Percentiles rank a stretch among this genome's conserved stretches.
Conservation (phyloP, 2,888 invertebrate genomes). For the Drosophila setosimentum region DNA sequence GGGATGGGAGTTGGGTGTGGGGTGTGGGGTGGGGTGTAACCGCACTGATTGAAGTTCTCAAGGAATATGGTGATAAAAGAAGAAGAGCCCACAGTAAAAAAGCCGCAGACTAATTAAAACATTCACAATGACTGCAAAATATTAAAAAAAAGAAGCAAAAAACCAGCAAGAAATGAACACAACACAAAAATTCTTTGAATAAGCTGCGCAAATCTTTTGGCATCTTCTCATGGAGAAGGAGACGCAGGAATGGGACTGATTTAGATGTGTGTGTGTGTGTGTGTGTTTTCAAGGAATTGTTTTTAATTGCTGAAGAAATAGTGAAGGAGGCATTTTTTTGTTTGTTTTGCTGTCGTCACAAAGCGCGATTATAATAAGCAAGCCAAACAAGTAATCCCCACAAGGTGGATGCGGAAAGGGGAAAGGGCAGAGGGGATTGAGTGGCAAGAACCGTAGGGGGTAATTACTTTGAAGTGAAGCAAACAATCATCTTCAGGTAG, state of each 20-base stretch:
- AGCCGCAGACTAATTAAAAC: constrained; percentile 76
- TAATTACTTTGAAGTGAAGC: constrained; percentile 50
- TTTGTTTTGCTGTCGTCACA: constrained; percentile 40
- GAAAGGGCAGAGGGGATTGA: no score
- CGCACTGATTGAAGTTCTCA: constrained; percentile 63
- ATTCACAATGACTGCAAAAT: constrained; percentile 69
- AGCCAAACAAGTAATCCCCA: constrained; percentile 21
- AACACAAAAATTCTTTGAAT: constrained; percentile 32
- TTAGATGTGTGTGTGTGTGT: constrained; percentile 35
- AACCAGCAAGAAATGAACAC: constrained; percentile 12
- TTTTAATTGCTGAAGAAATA: constrained; percentile 58
- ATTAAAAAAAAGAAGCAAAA: constrained; percentile 40
- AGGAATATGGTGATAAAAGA: constrained; percentile 53
- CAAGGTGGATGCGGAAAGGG: not conserved
- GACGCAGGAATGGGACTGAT: constrained; percentile 24
- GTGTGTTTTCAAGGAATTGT: constrained; percentile 46
- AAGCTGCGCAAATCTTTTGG: constrained; percentile 38
- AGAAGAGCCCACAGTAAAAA: constrained; percentile 6
- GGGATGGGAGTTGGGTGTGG: not conserved
- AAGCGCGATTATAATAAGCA: constrained; percentile 74
- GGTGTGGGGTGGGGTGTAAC: no score
- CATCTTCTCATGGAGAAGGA: constrained; percentile 11
- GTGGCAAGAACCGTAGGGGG: not conserved
- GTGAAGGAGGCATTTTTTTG: constrained; percentile 20
- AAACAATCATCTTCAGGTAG: constrained; percentile 17